Evolutionary conservation across 2,113 vertebrate species (phyloP), one percentile per base, ranked within the genome.

Genomic region (Carlito syrichta): DNA sequence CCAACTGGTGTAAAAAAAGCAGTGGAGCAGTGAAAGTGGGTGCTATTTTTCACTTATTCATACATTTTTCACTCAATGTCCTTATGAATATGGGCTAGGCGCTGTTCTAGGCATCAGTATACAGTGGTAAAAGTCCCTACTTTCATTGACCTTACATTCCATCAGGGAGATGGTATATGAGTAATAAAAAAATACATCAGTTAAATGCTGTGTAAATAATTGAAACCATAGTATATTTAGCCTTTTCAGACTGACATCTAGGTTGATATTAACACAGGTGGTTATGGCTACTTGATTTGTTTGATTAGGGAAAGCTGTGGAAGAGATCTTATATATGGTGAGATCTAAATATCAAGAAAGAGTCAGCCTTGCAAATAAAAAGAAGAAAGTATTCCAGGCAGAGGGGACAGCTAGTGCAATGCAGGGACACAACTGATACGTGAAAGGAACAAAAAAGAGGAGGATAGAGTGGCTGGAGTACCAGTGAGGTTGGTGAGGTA

Each of bases 201-300:
- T 89, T 76, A 68, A 91, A 13, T 91, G 68, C 86, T 91, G 23
- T 89, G 50, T 20, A 84, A 63, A 94, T n/a, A 92, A 83, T 82
- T 85, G 73, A 95, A 79, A 71, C 73, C n/a, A n/a, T n/a, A n/a
- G n/a, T n/a, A n/a, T n/a, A n/a, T n/a, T n/a, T n/a, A n/a, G n/a
- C n/a, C n/a, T n/a, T n/a, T n/a, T n/a, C n/a, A n/a, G n/a, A n/a
- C n/a, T n/a, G n/a, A n/a, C n/a, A n/a, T n/a, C n/a, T n/a, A 74
- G 40, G 25, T 76, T 89, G 82, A 60, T 93, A 74, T 30, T 91
- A 60, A 68, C 82, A 79, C 89, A 94, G 73, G 12, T 63, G 22
- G 25, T n/a, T n/a, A n/a, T 74, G 17, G 27, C 52, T 69, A 12
- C 43, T 91, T 95, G 27, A 58, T 68, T 89, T 60, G 54, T 77